Evolutionary conservation across 2,113 vertebrate genomes (phyloP), one percentile per base, ranked within the genome.

Genomic region (Ibidorhyncha struthersii): DNA sequence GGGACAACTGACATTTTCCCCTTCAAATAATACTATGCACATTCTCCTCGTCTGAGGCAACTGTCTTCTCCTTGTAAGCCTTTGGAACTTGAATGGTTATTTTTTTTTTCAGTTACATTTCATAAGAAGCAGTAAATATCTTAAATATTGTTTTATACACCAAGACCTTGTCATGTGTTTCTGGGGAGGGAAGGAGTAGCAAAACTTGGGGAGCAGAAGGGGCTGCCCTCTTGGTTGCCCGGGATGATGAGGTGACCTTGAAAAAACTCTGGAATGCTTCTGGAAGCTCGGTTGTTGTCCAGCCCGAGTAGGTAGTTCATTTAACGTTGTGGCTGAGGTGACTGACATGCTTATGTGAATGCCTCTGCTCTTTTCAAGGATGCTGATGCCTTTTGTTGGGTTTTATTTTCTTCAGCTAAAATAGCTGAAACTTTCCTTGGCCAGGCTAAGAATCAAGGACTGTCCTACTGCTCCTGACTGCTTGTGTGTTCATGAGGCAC

Each of bases 1-100:
- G 61, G 72, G 34, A 43, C 71, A 63, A 11, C 2, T 0, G 4
- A 3, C 5, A 0, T 45, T 72, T 58, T 45, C 5, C 27, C 49
- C 43, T 58, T 2, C 23, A 19, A 17, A 13, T 20, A 20, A 4
- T 8, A 40, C 9, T 38, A 7, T 52, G 9, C 6, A 0, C 9
- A 2, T 34, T 22, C 32, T 27, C 65, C 50, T 38, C 76, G 34
- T 14, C 70, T 52, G 29, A 21, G 55, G 34, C 85, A 69, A 22
- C 65, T 58, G 45, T 41, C 17, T 22, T 55, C n/a, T 59, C 22
- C 62, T 30, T 5, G 19, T 12, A 21, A 40, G 36, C 27, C 20
- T 73, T 34, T 41, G 40, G 56, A 50, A 36, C 30, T 21, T 55
- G 12, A 3, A 14, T 22, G 8, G 9, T 86, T 41, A 9, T 6